phyloP scores from a whole-genome alignment of 2,797 vertebrate genomes.

The Loris lydekkerianus region DNA sequence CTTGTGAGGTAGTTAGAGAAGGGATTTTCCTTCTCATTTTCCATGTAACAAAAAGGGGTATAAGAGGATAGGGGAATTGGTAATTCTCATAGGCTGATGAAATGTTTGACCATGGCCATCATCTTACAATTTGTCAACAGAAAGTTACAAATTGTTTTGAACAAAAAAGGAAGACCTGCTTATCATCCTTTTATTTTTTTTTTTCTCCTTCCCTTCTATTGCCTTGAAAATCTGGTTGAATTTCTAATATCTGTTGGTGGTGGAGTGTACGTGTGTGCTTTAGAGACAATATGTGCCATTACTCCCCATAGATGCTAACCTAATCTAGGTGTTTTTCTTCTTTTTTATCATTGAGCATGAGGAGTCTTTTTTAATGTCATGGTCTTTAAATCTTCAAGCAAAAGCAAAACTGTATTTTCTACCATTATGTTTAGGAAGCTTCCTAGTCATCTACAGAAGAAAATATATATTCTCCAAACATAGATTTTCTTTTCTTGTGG shows the following conservation, averaged over 20 bases:
- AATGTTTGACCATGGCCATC: not conserved
- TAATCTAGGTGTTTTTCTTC: constrained; percentile 34
- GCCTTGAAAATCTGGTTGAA: constrained; percentile 53
- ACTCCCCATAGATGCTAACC: not conserved
- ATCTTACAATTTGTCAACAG: not conserved
- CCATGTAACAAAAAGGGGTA: not conserved
- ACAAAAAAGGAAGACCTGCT: not conserved
- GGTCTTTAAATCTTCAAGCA: constrained; percentile 64
- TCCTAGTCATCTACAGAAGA: constrained; percentile 13
- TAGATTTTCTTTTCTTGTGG: not conserved
- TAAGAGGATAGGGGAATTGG: not conserved
- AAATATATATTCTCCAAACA: constrained; percentile 14
- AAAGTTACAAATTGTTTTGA: constrained; percentile 35
- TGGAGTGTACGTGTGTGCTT: not conserved
- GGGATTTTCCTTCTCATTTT: not conserved
- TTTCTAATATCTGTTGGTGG: constrained; percentile 41
- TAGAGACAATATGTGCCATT: constrained; percentile 57
- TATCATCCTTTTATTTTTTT: not conserved
- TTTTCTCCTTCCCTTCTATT: not conserved
- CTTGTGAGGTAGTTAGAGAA: not conserved
- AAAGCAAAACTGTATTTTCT: constrained; percentile 49
- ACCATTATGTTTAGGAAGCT: constrained; percentile 28
- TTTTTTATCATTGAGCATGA: not conserved
- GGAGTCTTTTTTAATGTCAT: not conserved
- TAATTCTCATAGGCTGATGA: not conserved